Conservation (phyloP, 92 coral and sea anemone genomes). For the Palythoa grandiflora region DNA sequence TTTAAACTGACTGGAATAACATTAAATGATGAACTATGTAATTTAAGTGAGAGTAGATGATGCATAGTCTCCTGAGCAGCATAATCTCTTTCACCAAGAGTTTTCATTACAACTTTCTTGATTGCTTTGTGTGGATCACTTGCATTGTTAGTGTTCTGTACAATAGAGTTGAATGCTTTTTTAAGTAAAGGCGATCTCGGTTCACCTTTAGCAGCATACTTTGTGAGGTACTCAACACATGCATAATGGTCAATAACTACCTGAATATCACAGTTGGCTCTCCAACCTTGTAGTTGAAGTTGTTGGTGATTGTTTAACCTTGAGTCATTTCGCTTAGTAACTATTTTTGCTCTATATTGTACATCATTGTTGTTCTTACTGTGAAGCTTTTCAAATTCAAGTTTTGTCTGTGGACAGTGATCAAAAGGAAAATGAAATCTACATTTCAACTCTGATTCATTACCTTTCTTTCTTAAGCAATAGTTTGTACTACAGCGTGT, state of each 20-base stretch:
- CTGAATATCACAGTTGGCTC: too few species aligned
- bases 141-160: not conserved
- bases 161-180: not conserved
- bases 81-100: not conserved
- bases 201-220: too few species aligned
- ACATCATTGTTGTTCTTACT: not conserved
- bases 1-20: too few species aligned
- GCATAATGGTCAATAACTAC: too few species aligned
- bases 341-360: not conserved
- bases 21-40: too few species aligned
- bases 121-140: not conserved
- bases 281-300: not conserved
- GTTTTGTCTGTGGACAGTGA: too few species aligned
- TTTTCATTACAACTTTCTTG: too few species aligned
- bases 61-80: not conserved
- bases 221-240: too few species aligned
- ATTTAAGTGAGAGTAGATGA: too few species aligned
- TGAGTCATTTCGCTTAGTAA: not conserved
- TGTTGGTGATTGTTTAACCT: not conserved
- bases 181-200: not conserved
- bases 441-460: not conserved
- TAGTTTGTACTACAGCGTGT: not conserved
- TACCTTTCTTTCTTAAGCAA: not conserved
- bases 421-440: too few species aligned
- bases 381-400: too few species aligned